These are phyloP conservation scores for Agrochola circellaris DNA, from an alignment of 2,888 invertebrate genomes.

Conservation along the genomic window DNA sequence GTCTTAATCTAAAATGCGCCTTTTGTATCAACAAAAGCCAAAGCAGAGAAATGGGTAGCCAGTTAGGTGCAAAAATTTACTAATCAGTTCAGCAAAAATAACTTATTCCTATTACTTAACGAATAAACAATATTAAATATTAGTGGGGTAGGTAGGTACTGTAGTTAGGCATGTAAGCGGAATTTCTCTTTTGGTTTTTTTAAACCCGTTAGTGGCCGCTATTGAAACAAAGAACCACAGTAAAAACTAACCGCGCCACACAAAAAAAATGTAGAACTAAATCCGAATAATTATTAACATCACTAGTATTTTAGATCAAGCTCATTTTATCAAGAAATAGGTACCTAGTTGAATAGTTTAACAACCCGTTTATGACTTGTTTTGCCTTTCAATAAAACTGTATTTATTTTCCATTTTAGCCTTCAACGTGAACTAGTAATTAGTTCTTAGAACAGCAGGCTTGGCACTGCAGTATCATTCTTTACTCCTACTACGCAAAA, in stretches of 20 bases:
- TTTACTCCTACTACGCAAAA: neutral
- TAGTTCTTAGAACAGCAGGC: neutral
- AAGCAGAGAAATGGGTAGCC: neutral
- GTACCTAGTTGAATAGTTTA: neutral
- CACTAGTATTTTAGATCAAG: conserved; percentile 16
- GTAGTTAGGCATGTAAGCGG: neutral
- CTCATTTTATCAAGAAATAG: neutral
- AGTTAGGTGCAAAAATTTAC: neutral
- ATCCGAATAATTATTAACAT: neutral
- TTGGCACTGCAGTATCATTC: neutral
- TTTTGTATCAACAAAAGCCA: neutral
- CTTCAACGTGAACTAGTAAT: conserved; percentile 14
- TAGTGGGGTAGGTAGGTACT: no score
- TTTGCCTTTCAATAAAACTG: neutral
- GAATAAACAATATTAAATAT: neutral
- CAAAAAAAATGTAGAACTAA: conserved; percentile 3
- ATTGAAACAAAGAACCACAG: conserved; percentile 11
- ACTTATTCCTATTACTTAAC: neutral
- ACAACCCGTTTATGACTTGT: neutral
- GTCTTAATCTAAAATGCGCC: neutral
- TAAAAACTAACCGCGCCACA: conserved; percentile 4
- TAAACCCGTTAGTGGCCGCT: conserved; percentile 10
- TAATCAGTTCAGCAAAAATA: neutral
- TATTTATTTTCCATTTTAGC: neutral
- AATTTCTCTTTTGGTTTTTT: neutral